Evolutionary conservation across 2,888 invertebrate genomes (phyloP).

Genomic region (Lithophane leautieri): DNA sequence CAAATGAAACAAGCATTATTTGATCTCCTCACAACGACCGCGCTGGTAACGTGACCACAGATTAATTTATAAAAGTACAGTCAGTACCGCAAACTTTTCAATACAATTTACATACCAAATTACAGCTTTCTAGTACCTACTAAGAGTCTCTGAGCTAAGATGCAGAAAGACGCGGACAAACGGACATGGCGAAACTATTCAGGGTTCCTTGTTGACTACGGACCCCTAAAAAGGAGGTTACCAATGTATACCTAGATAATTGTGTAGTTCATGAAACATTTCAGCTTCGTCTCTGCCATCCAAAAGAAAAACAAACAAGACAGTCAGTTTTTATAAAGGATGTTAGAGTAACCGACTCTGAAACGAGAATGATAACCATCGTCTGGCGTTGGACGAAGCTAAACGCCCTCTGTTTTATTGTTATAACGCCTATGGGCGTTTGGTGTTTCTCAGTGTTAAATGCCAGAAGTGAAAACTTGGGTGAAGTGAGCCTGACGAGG

Average conservation of each 20-base stretch:
- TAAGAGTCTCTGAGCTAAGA: too few species aligned
- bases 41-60: conserved; percentile 30
- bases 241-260: not conserved
- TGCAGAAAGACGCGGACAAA: too few species aligned
- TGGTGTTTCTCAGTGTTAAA: too few species aligned
- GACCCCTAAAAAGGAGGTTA: not conserved
- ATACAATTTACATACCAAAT: too few species aligned
- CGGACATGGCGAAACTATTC: too few species aligned
- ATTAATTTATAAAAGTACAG: conserved; percentile 42
- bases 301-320: not conserved
- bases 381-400: not conserved
- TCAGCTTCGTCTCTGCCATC: too few species aligned
- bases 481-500: too few species aligned
- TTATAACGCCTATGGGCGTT: too few species aligned
- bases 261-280: not conserved
- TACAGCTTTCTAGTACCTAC: too few species aligned
- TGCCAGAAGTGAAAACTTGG: not conserved
- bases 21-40: conserved; percentile 15
- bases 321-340: conserved; percentile 6
- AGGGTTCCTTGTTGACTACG: too few species aligned
- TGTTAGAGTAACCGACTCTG: not conserved
- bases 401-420: not conserved
- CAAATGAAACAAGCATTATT: conserved; percentile 11
- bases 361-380: conserved; percentile 16
- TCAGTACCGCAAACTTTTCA: not conserved